Evolutionary conservation across 2,797 vertebrate genomes (phyloP).

Genomic region (Brachymystax lenok): DNA sequence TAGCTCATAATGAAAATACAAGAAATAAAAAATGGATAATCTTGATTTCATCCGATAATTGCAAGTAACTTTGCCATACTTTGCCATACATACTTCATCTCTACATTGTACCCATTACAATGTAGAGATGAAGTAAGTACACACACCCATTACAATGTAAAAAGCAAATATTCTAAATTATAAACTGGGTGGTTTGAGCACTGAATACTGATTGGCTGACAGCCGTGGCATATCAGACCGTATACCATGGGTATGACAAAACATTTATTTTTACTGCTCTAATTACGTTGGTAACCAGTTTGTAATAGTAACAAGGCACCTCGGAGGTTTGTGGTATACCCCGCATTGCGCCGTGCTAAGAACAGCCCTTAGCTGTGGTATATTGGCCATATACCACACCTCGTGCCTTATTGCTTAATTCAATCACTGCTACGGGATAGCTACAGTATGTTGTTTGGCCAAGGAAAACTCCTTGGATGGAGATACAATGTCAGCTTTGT

Average conservation of each 20-base stretch:
- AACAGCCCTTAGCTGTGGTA: too few species aligned
- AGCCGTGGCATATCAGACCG: too few species aligned
- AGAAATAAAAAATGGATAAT: background rate
- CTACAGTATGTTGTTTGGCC: background rate
- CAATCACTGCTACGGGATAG: background rate
- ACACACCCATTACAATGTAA: background rate
- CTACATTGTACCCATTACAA: background rate
- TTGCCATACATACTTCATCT: too few species aligned
- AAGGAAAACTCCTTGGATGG: slow-evolving; percentile 1
- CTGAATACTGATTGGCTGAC: too few species aligned
- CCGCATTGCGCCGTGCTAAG: too few species aligned
- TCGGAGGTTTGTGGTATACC: too few species aligned
- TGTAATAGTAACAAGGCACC: too few species aligned
- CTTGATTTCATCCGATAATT: background rate
- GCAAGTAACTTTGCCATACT: background rate
- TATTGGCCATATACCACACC: too few species aligned
- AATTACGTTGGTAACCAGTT: too few species aligned
- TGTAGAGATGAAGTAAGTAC: background rate
- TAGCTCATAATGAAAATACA: background rate
- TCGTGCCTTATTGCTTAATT: background rate
- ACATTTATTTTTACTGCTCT: too few species aligned
- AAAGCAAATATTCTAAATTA: background rate
- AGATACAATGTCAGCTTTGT: slow-evolving; percentile 5
- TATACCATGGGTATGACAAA: too few species aligned
- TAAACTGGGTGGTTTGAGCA: too few species aligned